These are phyloP conservation scores for Plusia festucae DNA, from an alignment of 2,888 invertebrate species.

Conservation along the genomic window DNA sequence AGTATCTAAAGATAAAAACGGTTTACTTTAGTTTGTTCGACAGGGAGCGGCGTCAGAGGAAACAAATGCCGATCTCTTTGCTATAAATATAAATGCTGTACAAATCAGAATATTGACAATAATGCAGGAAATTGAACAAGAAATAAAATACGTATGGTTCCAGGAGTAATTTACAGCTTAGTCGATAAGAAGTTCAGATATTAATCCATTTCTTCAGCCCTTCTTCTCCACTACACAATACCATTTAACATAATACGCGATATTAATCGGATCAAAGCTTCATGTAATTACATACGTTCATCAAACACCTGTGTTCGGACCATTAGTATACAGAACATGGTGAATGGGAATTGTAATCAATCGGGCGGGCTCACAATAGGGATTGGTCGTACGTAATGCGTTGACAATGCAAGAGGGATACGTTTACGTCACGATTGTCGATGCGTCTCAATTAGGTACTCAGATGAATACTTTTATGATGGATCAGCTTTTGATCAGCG, in stretches of 20 bases:
- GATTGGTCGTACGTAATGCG: slow-evolving; percentile 47
- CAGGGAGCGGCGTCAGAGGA: too few species aligned
- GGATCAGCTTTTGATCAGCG: slow-evolving; percentile 13
- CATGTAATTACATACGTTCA: slow-evolving; percentile 70
- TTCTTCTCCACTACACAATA: slow-evolving; percentile 18
- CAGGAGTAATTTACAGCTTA: slow-evolving; percentile 34
- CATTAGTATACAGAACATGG: slow-evolving; percentile 62
- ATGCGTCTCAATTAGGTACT: slow-evolving; percentile 63
- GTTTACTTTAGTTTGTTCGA: too few species aligned
- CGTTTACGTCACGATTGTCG: slow-evolving; percentile 58
- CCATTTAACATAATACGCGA: slow-evolving; percentile 64
- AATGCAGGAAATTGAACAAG: too few species aligned
- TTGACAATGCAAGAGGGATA: slow-evolving; percentile 58
- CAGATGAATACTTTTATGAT: slow-evolving; percentile 19
- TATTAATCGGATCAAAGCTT: slow-evolving; percentile 75
- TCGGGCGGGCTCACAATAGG: slow-evolving; percentile 76
- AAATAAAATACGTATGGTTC: background rate
- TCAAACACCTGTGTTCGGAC: slow-evolving; percentile 57
- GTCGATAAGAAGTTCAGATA: slow-evolving; percentile 16
- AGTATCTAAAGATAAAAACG: too few species aligned
- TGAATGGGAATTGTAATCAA: slow-evolving; percentile 80
- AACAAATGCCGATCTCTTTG: too few species aligned
- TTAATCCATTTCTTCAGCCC: slow-evolving; percentile 31
- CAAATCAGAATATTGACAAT: too few species aligned
- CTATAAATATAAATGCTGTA: too few species aligned